Base-by-base conservation (phyloP, 2,113 vertebrate genomes). In the Nanorana parkeri region DNA sequence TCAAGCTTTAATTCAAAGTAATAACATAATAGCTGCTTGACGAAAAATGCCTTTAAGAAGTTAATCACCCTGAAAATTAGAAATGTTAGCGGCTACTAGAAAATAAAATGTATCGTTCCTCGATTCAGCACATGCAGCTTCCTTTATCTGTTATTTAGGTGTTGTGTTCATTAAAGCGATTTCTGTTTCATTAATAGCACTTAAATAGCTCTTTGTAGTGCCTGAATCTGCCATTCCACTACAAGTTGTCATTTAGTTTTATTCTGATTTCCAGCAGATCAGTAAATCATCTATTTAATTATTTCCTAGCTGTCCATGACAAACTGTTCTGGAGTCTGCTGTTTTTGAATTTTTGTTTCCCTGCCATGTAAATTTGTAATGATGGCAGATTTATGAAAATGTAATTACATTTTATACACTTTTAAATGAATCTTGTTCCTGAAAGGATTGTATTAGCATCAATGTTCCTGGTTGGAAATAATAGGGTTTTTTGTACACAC, bases 11-110 rank as follows among this genome's bases (percentile, higher is more conserved):
- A 82, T 82, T 82, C 69, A 82, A 82, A 66, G 60, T 82, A 75
- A 82, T 74, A 65, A 81, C 68, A 81, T 73, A 82, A 82, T 82
- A 74, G 69, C 60, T 82, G 29, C 61, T 74, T 74, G 47, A 82
- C 41, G 51, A 74, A 61, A n/a, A 74, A 81, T 64, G 60, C 63
- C 69, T 82, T 63, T 82, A 74, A 74, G 80, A 82, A 82, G 80
- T 74, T 82, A 82, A 82, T 82, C 80, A 82, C 80, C 80, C 80
- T 82, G 80, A 74, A 82, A 75, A 82, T 82, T 82, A 82, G 80
- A 82, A 82, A 82, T 82, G 80, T 82, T 82, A 58, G 72, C 80
- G 55, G 80, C 80, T 75, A 75, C 80, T 82, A 82, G 80, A 74
- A 66, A 82, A 72, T 65, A 82, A 82, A 82, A 82, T 74, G 61